A percentile compares a stretch with the other conserved stretches of the same genome.
Evolutionary conservation across 2,113 vertebrate genomes (phyloP).

Genomic region (Phalacrocorax pelagicus): DNA sequence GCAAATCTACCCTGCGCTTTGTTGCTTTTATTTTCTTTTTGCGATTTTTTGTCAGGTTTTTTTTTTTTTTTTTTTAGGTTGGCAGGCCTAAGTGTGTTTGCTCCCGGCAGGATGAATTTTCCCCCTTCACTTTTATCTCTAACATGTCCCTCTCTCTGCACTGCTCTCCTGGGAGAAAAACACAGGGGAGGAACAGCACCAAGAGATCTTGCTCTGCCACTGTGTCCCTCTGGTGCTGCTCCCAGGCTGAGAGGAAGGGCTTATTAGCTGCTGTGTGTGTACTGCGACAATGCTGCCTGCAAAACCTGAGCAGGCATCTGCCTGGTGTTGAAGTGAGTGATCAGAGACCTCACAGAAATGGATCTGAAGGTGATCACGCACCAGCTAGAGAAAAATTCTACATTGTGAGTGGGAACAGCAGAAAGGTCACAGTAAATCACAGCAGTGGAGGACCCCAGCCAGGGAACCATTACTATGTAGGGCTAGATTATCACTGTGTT

Average conservation of each 20-base stretch:
- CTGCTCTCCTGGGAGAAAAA: background rate
- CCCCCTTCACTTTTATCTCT: background rate
- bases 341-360: background rate
- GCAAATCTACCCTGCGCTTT: background rate
- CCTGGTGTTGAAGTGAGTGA: background rate
- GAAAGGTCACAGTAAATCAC: background rate
- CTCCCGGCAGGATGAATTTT: background rate
- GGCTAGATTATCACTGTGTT: background rate
- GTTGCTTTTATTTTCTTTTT: no score
- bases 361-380: background rate
- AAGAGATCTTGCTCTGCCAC: background rate
- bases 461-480: background rate
- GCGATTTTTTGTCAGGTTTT: background rate
- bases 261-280: background rate
- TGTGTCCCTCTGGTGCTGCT: accelerated
- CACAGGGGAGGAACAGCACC: background rate
- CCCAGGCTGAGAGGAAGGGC: background rate
- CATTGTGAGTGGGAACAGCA: background rate
- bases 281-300: background rate
- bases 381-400: background rate
- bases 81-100: background rate
- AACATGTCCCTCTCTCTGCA: background rate
- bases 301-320: background rate
- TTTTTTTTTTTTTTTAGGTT: background rate
- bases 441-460: background rate